These are phyloP conservation scores for Catharus minimus DNA, from an alignment of 2,113 vertebrate genomes.

Conservation along the genomic window DNA sequence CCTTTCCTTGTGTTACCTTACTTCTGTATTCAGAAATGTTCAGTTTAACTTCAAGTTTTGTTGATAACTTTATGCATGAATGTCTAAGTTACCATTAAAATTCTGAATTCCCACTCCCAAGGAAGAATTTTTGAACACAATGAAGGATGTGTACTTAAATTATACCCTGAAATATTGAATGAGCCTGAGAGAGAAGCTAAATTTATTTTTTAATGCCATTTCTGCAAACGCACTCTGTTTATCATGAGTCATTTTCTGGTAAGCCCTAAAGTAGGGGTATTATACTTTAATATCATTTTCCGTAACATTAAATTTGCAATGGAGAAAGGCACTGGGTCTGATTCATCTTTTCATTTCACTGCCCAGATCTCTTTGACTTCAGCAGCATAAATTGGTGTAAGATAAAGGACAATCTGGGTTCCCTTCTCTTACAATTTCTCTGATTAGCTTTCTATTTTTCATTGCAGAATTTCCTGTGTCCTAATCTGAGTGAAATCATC, in stretches of 20 bases:
- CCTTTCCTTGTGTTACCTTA: not conserved
- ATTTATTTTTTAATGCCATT: conserved; percentile 63
- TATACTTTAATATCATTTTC: conserved; percentile 65
- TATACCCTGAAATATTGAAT: conserved; percentile 51
- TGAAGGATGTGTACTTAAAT: conserved; percentile 51
- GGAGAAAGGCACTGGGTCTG: conserved; percentile 32
- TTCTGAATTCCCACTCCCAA: conserved; percentile 27
- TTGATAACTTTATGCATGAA: conserved; percentile 30
- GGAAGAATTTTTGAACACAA: conserved; percentile 42
- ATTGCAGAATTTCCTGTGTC: not conserved
- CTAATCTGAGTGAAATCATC: not conserved
- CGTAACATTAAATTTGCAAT: conserved; percentile 61
- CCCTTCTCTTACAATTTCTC: not conserved
- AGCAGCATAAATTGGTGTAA: not conserved
- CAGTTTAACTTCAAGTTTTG: not conserved
- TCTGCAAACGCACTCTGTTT: conserved; percentile 49
- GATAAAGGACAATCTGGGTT: conserved; percentile 4
- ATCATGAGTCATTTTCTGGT: conserved; percentile 65
- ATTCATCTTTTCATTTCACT: conserved; percentile 48
- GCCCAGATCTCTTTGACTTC: conserved; percentile 17
- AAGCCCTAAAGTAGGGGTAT: conserved; percentile 57
- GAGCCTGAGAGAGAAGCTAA: conserved; percentile 33
- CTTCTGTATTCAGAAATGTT: conserved; percentile 27
- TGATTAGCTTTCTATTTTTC: not conserved
- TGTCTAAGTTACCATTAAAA: conserved; percentile 33